A percentile compares a stretch with the other conserved stretches of the same genome.
phyloP scores from a whole-genome alignment of 2,888 invertebrate species.

The Lordiphosa fenestrarum region DNA sequence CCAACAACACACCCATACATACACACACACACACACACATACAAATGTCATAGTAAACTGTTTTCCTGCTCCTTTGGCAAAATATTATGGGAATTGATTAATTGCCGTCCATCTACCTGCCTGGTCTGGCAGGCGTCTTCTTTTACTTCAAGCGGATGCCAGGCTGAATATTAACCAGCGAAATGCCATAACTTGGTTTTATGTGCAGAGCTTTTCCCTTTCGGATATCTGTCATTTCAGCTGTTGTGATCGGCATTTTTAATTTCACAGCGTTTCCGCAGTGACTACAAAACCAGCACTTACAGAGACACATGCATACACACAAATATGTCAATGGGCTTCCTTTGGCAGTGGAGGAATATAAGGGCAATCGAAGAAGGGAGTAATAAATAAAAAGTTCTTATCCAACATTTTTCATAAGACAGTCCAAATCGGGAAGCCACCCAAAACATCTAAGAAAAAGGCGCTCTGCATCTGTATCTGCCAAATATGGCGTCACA shows the following conservation, averaged over 20 bases:
- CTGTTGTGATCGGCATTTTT: constrained; percentile 52
- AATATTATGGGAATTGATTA: constrained; percentile 15
- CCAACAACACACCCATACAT: constrained; percentile 12
- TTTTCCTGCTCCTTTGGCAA: constrained; percentile 8
- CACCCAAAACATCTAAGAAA: no score
- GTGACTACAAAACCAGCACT: constrained; percentile 6
- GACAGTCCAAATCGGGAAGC: no score
- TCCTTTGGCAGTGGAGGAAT: background rate
- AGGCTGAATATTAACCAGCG: constrained; percentile 57
- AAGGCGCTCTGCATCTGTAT: no score
- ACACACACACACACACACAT: background rate
- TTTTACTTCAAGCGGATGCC: constrained; percentile 25
- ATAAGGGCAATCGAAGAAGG: no score
- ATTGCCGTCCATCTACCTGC: constrained; percentile 1
- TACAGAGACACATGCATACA: background rate
- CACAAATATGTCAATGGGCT: background rate
- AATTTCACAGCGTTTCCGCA: constrained; percentile 58
- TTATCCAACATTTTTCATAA: no score
- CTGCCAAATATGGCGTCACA: no score
- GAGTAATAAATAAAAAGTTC: no score
- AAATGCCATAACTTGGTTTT: constrained; percentile 21
- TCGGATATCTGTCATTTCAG: constrained; percentile 18
- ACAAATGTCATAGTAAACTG: background rate
- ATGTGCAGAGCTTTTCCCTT: constrained; percentile 50
- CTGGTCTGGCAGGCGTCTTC: background rate